phyloP scores from a whole-genome alignment of 1,140 invertebrate genomes.

The Drosophila trapezifrons region DNA sequence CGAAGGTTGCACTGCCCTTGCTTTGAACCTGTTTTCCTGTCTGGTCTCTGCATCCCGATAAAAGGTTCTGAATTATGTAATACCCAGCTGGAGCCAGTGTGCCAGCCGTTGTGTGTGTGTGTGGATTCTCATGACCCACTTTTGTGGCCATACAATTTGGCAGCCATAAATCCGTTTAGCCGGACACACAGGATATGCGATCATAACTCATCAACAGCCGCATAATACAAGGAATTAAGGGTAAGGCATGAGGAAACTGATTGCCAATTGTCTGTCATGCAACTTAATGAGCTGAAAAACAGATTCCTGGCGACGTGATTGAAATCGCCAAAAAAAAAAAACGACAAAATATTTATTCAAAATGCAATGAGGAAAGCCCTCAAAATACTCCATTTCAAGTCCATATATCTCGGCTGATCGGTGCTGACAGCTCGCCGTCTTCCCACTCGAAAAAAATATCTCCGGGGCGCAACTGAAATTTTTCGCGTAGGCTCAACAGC shows the following conservation, averaged over 20 bases:
- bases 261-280: slow-evolving; percentile 48
- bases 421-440: slow-evolving; percentile 36
- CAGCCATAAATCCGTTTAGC: slow-evolving; percentile 49
- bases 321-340: slow-evolving; percentile 1
- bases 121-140: slow-evolving; percentile 72
- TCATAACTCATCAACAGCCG: slow-evolving; percentile 42
- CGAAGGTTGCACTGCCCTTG: slow-evolving; percentile 71
- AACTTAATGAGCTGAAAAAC: slow-evolving; percentile 58
- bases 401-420: slow-evolving; percentile 24
- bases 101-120: slow-evolving; percentile 5
- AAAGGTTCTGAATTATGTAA: slow-evolving; percentile 76
- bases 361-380: slow-evolving; percentile 25
- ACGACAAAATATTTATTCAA: slow-evolving; percentile 10
- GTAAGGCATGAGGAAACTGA: slow-evolving; percentile 23
- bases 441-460: slow-evolving; percentile 28
- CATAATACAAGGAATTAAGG: slow-evolving; percentile 34
- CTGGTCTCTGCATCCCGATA: slow-evolving; percentile 15
- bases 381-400: slow-evolving; percentile 25
- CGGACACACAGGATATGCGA: slow-evolving; percentile 18
- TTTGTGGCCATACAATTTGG: slow-evolving; percentile 53
- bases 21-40: slow-evolving; percentile 66
- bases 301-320: slow-evolving; percentile 29
- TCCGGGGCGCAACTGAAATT: slow-evolving; percentile 18
- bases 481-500: slow-evolving; percentile 57
- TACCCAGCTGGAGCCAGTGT: slow-evolving; percentile 17